Percentiles rank a stretch among this genome's conserved stretches.
Evolutionary conservation across 2,797 vertebrate species (phyloP).

Genomic region (Gymnothorax reevesii): DNA sequence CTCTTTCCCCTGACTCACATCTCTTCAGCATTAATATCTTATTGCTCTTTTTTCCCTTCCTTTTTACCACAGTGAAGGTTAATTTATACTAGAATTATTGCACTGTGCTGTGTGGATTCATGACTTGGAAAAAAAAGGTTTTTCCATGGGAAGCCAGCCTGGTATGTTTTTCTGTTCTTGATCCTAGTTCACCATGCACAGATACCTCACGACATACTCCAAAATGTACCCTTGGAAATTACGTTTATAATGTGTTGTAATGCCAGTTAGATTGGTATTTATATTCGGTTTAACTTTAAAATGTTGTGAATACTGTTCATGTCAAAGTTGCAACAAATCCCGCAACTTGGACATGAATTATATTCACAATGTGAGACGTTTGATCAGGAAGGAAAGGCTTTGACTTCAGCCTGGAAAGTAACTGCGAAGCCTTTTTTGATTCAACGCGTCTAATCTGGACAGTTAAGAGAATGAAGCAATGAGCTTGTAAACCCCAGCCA

Average conservation of each 20-base stretch:
- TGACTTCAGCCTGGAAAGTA: background rate
- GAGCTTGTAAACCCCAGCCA: background rate
- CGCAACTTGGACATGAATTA: no score
- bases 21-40: background rate
- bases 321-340: background rate
- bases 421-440: background rate
- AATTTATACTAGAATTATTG: background rate
- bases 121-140: background rate
- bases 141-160: background rate
- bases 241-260: background rate
- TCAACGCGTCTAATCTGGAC: background rate
- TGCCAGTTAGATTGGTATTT: background rate
- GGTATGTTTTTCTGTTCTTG: background rate
- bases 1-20: background rate
- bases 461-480: background rate
- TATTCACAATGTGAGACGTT: background rate
- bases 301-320: background rate
- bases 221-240: background rate
- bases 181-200: background rate
- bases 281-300: background rate
- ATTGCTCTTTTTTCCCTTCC: background rate
- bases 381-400: background rate
- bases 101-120: background rate
- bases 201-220: background rate
- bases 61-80: background rate